Conservation (phyloP, 2,113 vertebrate genomes). For the pig (Sus scrofa) region DNA sequence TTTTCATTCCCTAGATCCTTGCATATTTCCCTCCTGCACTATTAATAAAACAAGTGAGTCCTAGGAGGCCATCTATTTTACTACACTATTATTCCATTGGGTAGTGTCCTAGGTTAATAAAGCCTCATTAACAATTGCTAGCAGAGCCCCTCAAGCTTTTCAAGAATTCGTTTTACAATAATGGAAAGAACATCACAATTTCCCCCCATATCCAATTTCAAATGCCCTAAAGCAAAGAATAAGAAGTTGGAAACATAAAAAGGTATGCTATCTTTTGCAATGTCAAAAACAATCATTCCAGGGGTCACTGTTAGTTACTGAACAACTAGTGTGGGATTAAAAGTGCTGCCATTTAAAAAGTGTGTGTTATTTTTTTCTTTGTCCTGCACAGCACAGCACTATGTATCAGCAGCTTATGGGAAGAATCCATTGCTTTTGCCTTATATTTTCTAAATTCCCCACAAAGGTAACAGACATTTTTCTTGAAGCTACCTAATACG, state of each 20-base stretch:
- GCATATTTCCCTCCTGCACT: neutral
- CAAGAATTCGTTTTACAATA: slow-evolving; percentile 85
- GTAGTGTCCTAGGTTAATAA: slow-evolving; percentile 84
- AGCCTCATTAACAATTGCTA: slow-evolving; percentile 85
- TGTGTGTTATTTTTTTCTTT: neutral
- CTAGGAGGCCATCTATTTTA: slow-evolving; percentile 80
- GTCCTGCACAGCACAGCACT: neutral
- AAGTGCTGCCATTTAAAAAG: neutral
- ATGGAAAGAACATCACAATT: slow-evolving; percentile 83
- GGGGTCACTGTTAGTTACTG: slow-evolving; percentile 42
- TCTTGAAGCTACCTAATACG: neutral
- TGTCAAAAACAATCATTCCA: slow-evolving; percentile 56
- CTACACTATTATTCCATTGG: slow-evolving; percentile 74
- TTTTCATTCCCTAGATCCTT: slow-evolving; percentile 42
- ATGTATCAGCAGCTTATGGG: neutral
- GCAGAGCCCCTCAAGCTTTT: slow-evolving; percentile 80
- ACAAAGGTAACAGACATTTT: neutral
- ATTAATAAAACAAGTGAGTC: slow-evolving; percentile 61
- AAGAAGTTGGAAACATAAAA: slow-evolving; percentile 72
- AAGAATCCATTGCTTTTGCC: neutral
- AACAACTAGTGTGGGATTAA: neutral
- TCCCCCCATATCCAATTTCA: slow-evolving; percentile 87
- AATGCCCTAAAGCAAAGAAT: slow-evolving; percentile 87
- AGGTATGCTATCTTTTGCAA: slow-evolving; percentile 7
- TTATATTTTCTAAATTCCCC: neutral